phyloP scores from a whole-genome alignment of 1,140 invertebrate genomes.

The Aphelenchoides avenae region DNA sequence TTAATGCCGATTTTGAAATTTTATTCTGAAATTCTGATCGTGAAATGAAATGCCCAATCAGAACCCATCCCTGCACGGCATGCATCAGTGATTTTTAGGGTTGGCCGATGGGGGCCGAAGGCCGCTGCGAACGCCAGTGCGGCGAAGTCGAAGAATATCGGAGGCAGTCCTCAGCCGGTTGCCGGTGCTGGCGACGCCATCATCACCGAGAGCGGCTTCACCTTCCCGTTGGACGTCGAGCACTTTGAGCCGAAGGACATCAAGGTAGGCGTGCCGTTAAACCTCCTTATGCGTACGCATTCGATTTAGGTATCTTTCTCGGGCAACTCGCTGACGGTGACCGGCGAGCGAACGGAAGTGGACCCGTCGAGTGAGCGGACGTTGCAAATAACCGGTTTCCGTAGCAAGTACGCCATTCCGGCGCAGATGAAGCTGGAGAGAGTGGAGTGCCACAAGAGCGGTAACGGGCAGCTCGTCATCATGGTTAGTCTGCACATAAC shows the following conservation, averaged over 20 bases:
- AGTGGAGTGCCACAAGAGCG: too few species aligned
- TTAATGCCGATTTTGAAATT: too few species aligned
- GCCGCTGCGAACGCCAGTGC: too few species aligned
- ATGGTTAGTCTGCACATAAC: too few species aligned
- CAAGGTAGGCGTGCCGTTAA: not conserved
- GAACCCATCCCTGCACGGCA: too few species aligned
- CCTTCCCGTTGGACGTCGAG: constrained; percentile 18
- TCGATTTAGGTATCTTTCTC: constrained; percentile 14
- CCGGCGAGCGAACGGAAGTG: constrained; percentile 14
- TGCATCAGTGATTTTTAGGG: too few species aligned
- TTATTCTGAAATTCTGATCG: too few species aligned
- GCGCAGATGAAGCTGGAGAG: too few species aligned
- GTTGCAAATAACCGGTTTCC: constrained; percentile 20
- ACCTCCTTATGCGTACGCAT: not conserved
- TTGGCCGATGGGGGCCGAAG: too few species aligned
- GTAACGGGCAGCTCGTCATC: too few species aligned
- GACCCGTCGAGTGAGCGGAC: constrained; percentile 17
- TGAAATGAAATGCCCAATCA: too few species aligned
- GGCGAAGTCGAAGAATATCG: too few species aligned
- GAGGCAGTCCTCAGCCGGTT: constrained; percentile 9
- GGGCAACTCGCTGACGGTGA: constrained; percentile 8
- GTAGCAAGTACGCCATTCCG: constrained; percentile 18
- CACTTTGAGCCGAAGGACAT: constrained; percentile 25
- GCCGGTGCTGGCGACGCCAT: constrained; percentile 17
- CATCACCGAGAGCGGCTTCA: constrained; percentile 21